phyloP scores from a whole-genome alignment of 2,888 invertebrate species.

The Cantharis nigra region DNA sequence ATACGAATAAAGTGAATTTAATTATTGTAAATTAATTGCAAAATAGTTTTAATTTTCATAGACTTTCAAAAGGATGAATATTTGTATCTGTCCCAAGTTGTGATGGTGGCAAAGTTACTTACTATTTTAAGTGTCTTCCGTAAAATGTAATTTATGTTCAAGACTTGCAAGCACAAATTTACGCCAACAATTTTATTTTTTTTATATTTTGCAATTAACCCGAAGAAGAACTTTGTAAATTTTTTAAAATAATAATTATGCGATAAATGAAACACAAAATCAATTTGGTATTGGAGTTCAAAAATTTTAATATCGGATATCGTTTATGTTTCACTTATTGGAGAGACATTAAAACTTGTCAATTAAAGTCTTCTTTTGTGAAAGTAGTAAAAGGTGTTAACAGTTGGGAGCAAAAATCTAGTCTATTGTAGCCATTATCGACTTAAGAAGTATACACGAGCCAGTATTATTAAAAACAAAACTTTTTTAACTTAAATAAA shows the following conservation, averaged over 20 bases:
- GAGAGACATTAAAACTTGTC: conserved; percentile 10
- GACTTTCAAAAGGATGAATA: neutral
- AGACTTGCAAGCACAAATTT: neutral
- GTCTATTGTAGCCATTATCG: conserved; percentile 50
- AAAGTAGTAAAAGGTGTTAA: conserved; percentile 16
- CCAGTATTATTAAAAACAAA: conserved; percentile 49
- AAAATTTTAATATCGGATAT: neutral
- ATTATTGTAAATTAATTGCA: neutral
- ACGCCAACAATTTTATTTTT: neutral
- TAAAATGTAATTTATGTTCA: neutral
- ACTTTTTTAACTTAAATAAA: conserved; percentile 30
- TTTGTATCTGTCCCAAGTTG: neutral
- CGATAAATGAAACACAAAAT: neutral
- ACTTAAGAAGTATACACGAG: conserved; percentile 49
- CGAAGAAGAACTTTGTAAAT: neutral
- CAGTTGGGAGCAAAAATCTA: conserved; percentile 52
- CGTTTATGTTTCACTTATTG: neutral
- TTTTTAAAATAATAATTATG: neutral
- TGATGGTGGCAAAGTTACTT: neutral
- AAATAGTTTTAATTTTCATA: neutral
- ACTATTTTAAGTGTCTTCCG: neutral
- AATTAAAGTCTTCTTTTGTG: conserved; percentile 16
- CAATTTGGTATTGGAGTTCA: neutral
- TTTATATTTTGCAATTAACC: neutral
- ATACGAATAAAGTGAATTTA: neutral